Evolutionary conservation across 1,140 invertebrate species (phyloP).

Genomic region (Bombus cullumanus): DNA sequence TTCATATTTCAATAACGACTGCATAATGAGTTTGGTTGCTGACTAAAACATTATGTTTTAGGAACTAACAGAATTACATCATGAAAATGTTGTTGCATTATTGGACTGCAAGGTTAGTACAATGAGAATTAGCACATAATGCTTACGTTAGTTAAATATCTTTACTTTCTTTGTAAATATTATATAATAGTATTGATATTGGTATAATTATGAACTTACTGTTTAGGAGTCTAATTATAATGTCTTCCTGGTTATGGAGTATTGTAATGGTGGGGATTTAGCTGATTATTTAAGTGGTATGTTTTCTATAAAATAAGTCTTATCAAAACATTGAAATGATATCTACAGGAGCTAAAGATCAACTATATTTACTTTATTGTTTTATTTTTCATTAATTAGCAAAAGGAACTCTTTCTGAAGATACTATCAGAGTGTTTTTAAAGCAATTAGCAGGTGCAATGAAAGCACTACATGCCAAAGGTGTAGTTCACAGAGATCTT

Average conservation of each 20-base stretch:
- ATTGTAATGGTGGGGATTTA: slow-evolving; percentile 99
- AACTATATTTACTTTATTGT: slow-evolving; percentile 38
- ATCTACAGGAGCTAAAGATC: neutral
- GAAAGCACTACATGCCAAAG: slow-evolving; percentile 97
- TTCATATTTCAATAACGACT: neutral
- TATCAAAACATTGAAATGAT: neutral
- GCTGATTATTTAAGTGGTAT: slow-evolving; percentile 96
- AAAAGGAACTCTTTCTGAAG: slow-evolving; percentile 97
- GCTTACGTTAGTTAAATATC: slow-evolving; percentile 24
- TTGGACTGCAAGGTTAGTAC: slow-evolving; percentile 93
- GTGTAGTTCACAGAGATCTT: slow-evolving; percentile 98
- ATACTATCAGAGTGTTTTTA: slow-evolving; percentile 97
- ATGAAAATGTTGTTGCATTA: slow-evolving; percentile 98
- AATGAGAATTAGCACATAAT: slow-evolving; percentile 23
- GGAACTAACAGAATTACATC: slow-evolving; percentile 97
- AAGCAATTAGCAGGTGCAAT: slow-evolving; percentile 98
- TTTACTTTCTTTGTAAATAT: neutral
- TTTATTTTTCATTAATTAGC: slow-evolving; percentile 79
- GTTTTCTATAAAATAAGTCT: slow-evolving; percentile 23
- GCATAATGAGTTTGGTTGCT: slow-evolving; percentile 42
- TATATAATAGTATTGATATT: slow-evolving; percentile 40
- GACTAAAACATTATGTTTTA: slow-evolving; percentile 79
- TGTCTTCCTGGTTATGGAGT: slow-evolving; percentile 99
- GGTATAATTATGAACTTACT: neutral
- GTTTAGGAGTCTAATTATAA: slow-evolving; percentile 93